A percentile compares a stretch with the other conserved stretches of the same genome.
phyloP scores from a whole-genome alignment of 2,797 vertebrate species.

The Danio choprae region DNA sequence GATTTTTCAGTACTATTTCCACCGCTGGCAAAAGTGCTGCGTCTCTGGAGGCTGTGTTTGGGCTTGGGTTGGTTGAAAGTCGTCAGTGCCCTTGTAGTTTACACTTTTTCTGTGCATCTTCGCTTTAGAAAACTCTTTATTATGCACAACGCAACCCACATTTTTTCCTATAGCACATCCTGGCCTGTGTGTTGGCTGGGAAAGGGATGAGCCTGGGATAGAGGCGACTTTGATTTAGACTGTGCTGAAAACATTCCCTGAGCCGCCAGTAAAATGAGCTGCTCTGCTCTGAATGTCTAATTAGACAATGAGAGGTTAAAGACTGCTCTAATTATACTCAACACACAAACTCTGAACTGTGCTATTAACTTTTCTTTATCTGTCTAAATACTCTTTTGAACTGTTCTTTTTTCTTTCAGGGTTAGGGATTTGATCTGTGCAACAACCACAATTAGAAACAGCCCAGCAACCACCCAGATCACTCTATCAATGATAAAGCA shows the following conservation, averaged over 20 bases:
- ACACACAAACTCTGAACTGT: conserved; percentile 34
- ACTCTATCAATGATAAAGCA: too few relatives aligned
- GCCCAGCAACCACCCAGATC: too few relatives aligned
- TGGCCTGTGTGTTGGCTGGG: conserved; percentile 57
- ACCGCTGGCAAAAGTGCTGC: too few relatives aligned
- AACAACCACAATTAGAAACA: not conserved
- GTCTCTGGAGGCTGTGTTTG: too few relatives aligned
- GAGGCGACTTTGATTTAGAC: conserved; percentile 68
- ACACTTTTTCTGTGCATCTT: conserved; percentile 27
- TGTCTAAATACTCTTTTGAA: not conserved
- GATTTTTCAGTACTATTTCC: too few relatives aligned
- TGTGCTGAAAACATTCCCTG: conserved; percentile 66
- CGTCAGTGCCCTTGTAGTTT: conserved; percentile 1
- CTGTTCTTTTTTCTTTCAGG: conserved; percentile 15
- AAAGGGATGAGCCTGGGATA: conserved; percentile 51
- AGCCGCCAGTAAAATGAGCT: conserved; percentile 59
- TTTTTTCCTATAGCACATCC: conserved; percentile 57
- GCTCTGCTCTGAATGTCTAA: conserved; percentile 67
- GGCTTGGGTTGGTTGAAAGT: not conserved
- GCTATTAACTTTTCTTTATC: conserved; percentile 9
- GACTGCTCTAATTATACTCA: conserved; percentile 61
- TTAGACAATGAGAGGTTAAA: conserved; percentile 63
- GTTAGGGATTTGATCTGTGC: too few relatives aligned
- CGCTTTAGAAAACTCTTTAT: conserved; percentile 45
- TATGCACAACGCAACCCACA: conserved; percentile 57